Percentiles rank a stretch among this genome's conserved stretches.
Evolutionary conservation across 2,797 vertebrate species (phyloP).

Genomic region (Spheniscus humboldti): DNA sequence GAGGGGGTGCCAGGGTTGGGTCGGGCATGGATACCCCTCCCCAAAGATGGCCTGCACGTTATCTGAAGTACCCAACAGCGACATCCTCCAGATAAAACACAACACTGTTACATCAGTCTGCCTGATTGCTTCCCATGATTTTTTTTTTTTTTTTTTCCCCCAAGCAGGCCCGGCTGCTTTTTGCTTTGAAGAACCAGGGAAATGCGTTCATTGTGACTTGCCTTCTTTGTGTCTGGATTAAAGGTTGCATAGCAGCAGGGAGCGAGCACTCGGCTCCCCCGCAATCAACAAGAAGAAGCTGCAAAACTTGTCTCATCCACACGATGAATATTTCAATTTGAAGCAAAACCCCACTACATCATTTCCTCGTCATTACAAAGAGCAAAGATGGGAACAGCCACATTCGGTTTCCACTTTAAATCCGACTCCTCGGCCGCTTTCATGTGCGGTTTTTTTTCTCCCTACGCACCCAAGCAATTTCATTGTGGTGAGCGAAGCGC

Average conservation of each 20-base stretch:
- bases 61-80: background rate
- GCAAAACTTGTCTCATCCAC: background rate
- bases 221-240: slow-evolving; percentile 11
- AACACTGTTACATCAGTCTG: background rate
- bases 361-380: background rate
- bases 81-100: background rate
- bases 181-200: slow-evolving; percentile 33
- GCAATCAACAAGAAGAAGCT: background rate
- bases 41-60: background rate
- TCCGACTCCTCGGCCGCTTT: background rate
- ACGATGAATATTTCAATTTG: background rate
- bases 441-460: background rate
- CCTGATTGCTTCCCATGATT: background rate
- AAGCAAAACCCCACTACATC: background rate
- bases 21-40: background rate
- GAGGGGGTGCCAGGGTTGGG: background rate
- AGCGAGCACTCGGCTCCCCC: background rate
- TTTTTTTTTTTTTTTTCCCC: background rate
- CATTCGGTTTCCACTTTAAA: background rate
- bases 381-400: background rate
- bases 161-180: background rate
- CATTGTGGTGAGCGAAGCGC: accelerated
- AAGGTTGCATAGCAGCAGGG: slow-evolving; percentile 20
- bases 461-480: background rate
- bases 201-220: background rate